Conservation (phyloP, 2,888 invertebrate species). For the Phalangium opilio region DNA sequence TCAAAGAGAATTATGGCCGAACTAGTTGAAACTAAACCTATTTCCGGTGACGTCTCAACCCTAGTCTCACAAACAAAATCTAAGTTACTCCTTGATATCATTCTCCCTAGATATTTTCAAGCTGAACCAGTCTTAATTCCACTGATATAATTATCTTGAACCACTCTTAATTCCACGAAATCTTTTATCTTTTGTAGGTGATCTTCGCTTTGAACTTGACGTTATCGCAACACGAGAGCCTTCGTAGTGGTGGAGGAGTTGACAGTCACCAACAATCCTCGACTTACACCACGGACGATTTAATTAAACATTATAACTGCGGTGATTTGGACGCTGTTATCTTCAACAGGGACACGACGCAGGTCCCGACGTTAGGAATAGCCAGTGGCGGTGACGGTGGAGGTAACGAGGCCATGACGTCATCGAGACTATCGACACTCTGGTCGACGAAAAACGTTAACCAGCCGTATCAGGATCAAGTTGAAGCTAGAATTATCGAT, state of each 20-base stretch:
- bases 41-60: no score
- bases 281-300: constrained; percentile 27
- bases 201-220: constrained; percentile 36
- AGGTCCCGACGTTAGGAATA: constrained; percentile 23
- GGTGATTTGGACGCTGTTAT: constrained; percentile 33
- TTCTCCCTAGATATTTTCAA: no score
- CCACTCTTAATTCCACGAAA: background rate
- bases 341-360: constrained; percentile 29
- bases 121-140: no score
- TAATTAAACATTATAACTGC: constrained; percentile 36
- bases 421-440: constrained; percentile 3
- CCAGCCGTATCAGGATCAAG: constrained; percentile 16
- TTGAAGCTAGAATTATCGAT: constrained; percentile 30
- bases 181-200: constrained; percentile 35
- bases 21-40: no score
- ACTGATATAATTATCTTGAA: no score
- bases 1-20: no score
- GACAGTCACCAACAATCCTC: constrained; percentile 8
- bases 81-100: no score
- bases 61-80: no score
- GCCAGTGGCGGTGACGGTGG: no score
- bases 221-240: constrained; percentile 31
- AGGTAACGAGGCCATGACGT: constrained; percentile 1
- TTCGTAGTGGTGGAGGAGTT: constrained; percentile 25
- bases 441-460: no score